These are phyloP conservation scores for Charaxes varanes DNA, from an alignment of 1,140 invertebrate species.

Conservation along the genomic window DNA sequence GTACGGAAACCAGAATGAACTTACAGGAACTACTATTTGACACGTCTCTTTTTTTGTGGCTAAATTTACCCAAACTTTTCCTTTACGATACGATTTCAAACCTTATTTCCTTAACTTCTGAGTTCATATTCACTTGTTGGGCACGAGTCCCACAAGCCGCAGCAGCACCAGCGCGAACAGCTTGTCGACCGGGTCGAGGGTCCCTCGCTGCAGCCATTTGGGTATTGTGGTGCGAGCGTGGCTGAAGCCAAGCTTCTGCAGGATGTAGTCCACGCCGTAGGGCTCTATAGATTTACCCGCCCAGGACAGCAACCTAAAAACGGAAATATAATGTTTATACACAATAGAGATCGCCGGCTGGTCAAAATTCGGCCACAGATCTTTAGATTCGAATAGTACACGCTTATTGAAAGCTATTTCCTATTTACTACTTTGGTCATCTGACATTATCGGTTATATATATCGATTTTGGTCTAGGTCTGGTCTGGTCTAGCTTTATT, in stretches of 20 bases:
- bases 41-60: no score
- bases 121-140: conserved; percentile 12
- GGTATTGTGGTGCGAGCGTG: conserved; percentile 98
- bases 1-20: no score
- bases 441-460: neutral
- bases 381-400: no score
- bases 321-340: neutral
- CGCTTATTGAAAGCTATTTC: no score
- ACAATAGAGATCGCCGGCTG: no score
- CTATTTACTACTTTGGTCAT: no score
- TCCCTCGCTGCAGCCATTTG: conserved; percentile 98
- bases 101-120: no score
- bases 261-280: conserved; percentile 97
- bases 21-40: no score
- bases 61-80: no score
- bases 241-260: conserved; percentile 96
- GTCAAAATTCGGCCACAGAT: no score
- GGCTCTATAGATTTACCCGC: conserved; percentile 97
- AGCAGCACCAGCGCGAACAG: conserved; percentile 83
- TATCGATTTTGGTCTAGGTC: no score
- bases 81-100: neutral
- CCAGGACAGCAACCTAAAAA: conserved; percentile 89
- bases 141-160: conserved; percentile 76
- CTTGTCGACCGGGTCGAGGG: conserved; percentile 96
- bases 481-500: no score